Conservation (phyloP, 2,797 vertebrate species). For the Microctenopoma lineatum region DNA sequence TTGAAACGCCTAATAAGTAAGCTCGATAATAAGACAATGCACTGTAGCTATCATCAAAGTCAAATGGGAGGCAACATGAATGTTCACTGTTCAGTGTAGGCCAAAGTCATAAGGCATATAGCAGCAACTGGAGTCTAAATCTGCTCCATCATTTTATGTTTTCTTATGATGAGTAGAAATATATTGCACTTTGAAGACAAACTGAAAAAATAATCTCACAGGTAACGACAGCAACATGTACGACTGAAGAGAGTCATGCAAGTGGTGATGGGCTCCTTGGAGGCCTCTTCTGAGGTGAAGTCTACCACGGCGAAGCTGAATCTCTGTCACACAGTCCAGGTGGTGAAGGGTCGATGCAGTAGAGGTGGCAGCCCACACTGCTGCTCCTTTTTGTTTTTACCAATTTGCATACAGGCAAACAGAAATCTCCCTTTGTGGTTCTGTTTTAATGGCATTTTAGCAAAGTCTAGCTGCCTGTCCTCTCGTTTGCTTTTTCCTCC, state of each 20-base stretch:
- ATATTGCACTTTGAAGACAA: slow-evolving; percentile 86
- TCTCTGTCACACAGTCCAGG: slow-evolving; percentile 52
- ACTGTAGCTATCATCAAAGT: slow-evolving; percentile 47
- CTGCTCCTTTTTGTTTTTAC: slow-evolving; percentile 20
- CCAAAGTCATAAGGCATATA: slow-evolving; percentile 81
- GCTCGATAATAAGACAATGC: slow-evolving; percentile 45
- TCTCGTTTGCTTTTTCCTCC: slow-evolving; percentile 26
- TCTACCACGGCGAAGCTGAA: slow-evolving; percentile 56
- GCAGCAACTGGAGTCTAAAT: slow-evolving; percentile 76
- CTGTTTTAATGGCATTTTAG: slow-evolving; percentile 57
- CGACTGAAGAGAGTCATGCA: slow-evolving; percentile 76
- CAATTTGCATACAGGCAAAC: slow-evolving; percentile 57
- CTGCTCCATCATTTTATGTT: slow-evolving; percentile 49
- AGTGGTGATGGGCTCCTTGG: slow-evolving; percentile 63
- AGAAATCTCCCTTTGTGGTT: slow-evolving; percentile 56
- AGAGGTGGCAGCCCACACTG: slow-evolving; percentile 32
- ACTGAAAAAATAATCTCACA: slow-evolving; percentile 78
- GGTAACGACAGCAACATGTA: slow-evolving; percentile 69
- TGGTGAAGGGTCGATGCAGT: slow-evolving; percentile 25
- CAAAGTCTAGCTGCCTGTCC: slow-evolving; percentile 77
- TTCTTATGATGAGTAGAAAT: slow-evolving; percentile 78
- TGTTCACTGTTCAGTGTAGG: slow-evolving; percentile 65
- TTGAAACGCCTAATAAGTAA: slow-evolving; percentile 53
- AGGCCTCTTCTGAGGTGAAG: slow-evolving; percentile 60
- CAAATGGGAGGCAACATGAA: slow-evolving; percentile 68